Evolutionary conservation across 1,140 invertebrate species (phyloP), one percentile per base, ranked within the genome.

Genomic region (Spodoptera litura): DNA sequence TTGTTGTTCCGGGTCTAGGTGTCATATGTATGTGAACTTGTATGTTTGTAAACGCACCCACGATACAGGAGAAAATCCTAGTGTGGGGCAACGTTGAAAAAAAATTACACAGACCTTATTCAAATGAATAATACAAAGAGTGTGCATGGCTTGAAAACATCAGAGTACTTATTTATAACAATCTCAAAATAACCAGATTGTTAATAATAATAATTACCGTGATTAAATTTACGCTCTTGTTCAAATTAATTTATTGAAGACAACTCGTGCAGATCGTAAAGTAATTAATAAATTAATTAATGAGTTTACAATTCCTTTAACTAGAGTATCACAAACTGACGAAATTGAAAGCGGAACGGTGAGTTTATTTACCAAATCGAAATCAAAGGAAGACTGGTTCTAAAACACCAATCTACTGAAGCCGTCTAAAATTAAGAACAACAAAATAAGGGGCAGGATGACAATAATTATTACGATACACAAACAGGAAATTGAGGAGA

Each of bases 261-360:
- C 49, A 49, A 53, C 31, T 71, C 52, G 52, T 55, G 49, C 27
- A 10, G 10, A 71, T 13, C 52, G 52, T 15, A 10, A 71, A 15
- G 51, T 55, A 71, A 71, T 53, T 56, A 71, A 71, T 71, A 51
- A 31, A 31, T 64, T 31, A 55, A 55, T 55, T 55, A 55, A 68
- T 68, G 49, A 53, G 25, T 68, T 20, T 27, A 13, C 6, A 31
- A 68, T 68, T 64, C 35, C 61, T 49, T 64, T 49, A 64, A 64
- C 13, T 38, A 38, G 2, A 8, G 35, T 20, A 64, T 10, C 35
- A 49, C 9, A 11, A 49, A 20, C 35, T 15, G 38, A 49, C 20
- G 5, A 31, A 20, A 13, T 44, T 49, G 9, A 49, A 20, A 44
- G 35, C 6, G 35, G 49, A 44, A 64, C n/a, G n/a, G n/a, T 35